Evolutionary conservation across 1,140 invertebrate species (phyloP).

Genomic region (Aphis craccivora): DNA sequence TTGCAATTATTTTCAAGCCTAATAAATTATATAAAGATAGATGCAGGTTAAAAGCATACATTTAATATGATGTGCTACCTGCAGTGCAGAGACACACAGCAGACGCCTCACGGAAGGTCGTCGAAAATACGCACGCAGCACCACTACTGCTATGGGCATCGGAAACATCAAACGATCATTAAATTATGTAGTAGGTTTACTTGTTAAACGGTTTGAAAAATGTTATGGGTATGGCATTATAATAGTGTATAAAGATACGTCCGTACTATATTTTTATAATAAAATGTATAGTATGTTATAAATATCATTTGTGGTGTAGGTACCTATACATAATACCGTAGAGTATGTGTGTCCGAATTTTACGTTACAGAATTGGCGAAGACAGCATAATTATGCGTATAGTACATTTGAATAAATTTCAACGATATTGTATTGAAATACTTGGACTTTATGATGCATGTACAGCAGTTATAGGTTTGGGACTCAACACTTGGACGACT

Average conservation of each 20-base stretch:
- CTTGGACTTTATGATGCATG: neutral
- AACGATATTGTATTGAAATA: neutral
- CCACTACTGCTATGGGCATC: neutral
- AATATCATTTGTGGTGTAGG: no score
- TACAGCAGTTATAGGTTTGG: neutral
- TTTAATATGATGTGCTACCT: neutral
- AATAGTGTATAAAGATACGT: neutral
- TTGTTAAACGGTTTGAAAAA: slow-evolving; percentile 4
- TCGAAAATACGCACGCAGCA: neutral
- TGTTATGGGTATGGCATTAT: neutral
- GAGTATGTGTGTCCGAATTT: no score
- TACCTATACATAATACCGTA: no score
- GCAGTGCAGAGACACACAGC: neutral
- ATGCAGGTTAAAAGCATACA: neutral
- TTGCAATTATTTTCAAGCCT: neutral
- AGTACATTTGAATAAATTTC: neutral
- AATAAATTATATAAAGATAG: neutral
- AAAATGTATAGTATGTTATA: no score
- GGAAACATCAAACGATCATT: neutral
- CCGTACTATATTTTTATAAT: neutral
- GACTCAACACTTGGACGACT: neutral
- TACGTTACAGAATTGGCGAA: neutral
- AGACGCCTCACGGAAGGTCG: neutral
- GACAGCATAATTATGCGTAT: neutral
- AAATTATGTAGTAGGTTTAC: neutral